phyloP scores from a whole-genome alignment of 2,888 invertebrate genomes.

The Tinea pellionella region DNA sequence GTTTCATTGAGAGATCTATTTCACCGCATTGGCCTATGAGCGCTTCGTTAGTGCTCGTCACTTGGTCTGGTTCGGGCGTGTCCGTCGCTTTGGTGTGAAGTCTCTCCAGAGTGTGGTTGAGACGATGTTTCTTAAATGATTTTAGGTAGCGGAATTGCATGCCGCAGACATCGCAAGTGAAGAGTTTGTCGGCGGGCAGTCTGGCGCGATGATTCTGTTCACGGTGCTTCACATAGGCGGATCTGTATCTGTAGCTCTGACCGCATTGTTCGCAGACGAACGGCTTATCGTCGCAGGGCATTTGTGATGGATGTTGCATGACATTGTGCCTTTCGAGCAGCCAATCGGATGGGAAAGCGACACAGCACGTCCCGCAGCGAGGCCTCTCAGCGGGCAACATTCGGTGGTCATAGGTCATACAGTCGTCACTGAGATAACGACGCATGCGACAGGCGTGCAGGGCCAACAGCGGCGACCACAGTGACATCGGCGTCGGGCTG shows the following conservation, averaged over 20 bases:
- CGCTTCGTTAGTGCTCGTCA: conserved; percentile 79
- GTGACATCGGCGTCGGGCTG: conserved; percentile 41
- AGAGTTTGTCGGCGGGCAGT: conserved; percentile 88
- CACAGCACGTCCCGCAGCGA: conserved; percentile 85
- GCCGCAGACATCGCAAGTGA: conserved; percentile 91
- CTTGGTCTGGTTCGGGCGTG: conserved; percentile 71
- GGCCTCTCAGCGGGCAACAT: conserved; percentile 57
- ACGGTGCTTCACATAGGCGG: conserved; percentile 79
- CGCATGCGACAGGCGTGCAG: conserved; percentile 59
- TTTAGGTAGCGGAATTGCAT: conserved; percentile 93
- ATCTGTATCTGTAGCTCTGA: conserved; percentile 88
- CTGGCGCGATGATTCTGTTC: conserved; percentile 91
- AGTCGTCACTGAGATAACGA: conserved; percentile 62
- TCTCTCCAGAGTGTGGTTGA: conserved; percentile 87
- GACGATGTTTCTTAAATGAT: conserved; percentile 89
- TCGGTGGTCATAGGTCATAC: conserved; percentile 53
- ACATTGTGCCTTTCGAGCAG: conserved; percentile 87
- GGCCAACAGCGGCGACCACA: conserved; percentile 60
- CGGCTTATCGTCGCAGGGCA: conserved; percentile 82
- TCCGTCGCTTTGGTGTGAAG: conserved; percentile 77
- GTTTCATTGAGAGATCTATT: conserved; percentile 70
- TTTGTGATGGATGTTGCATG: conserved; percentile 78
- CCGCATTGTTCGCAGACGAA: conserved; percentile 94
- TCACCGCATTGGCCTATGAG: conserved; percentile 66
- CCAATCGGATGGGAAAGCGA: conserved; percentile 90